Evolutionary conservation across 2,888 invertebrate genomes (phyloP), one percentile per base, ranked within the genome.

Genomic region (Lasioglossum zephyrum): DNA sequence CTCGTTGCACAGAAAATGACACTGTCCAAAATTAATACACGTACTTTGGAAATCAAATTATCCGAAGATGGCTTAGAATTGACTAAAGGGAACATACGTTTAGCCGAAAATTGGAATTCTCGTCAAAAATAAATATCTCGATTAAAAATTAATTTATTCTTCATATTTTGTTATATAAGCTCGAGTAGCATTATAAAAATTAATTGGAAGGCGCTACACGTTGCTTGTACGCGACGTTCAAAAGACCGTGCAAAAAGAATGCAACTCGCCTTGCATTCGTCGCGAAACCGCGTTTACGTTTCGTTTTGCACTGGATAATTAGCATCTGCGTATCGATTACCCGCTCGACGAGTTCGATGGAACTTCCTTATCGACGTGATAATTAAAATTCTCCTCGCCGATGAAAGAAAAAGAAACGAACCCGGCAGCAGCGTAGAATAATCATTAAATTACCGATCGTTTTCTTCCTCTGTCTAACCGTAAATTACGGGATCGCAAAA

Each of bases 361-460:
- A 22, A 76, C 63, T 79, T 84, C 79, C 78, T 79, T 79, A 76
- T 80, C 85, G 80, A 53, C 74, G 79, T 79, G 60, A 77, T 77
- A 86, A 79, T 87, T 82, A 74, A 79, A 86, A 77, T 73, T 73
- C 69, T 39, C 18, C 69, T 22, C 18, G 18, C 1, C 39, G 69
- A 69, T 18, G 39, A 4, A 69, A n/a, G 78, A 31, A 69, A 60
- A 60, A 41, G 44, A 41, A 39, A 82, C 69, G 74, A 80, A 44
- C 72, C 74, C 31, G 31, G 73, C 66, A 13, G 57, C 16, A 70
- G 31, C 69, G 8, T 8, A 26, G 60, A 57, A 66, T 77, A 77
- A 87, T 81, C 83, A 83, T 86, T 87, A 88, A 70, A 88, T 88
- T 80, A 83, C 73, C 57, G 77, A 88, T 87, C 77, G 87, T 88